Evolutionary conservation across 2,888 invertebrate species (phyloP).

Genomic region (Pristionchus fissidentatus): DNA sequence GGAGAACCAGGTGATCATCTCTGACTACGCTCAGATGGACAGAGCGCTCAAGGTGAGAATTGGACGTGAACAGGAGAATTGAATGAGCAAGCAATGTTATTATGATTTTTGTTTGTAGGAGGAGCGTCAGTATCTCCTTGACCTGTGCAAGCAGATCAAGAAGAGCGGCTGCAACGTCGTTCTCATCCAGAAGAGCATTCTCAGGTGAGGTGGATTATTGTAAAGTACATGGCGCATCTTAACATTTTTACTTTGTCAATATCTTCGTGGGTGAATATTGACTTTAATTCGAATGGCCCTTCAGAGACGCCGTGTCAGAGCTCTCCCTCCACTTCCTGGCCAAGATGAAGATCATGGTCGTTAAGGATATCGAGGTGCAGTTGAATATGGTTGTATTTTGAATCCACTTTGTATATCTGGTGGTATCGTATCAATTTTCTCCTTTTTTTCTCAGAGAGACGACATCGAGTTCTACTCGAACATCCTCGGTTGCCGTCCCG

Average conservation of each 20-base stretch:
- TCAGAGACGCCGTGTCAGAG: conserved; percentile 94
- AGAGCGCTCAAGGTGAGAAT: conserved; percentile 85
- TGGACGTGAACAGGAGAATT: neutral
- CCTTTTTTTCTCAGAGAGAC: conserved; percentile 83
- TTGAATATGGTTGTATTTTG: too few species aligned
- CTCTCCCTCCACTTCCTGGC: conserved; percentile 96
- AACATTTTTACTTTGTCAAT: neutral
- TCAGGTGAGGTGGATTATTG: conserved; percentile 82
- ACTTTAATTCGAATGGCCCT: conserved; percentile 16
- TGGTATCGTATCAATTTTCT: neutral
- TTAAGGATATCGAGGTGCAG: conserved; percentile 87
- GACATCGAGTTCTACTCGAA: conserved; percentile 98
- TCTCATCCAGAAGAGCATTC: conserved; percentile 88
- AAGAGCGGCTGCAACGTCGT: conserved; percentile 98
- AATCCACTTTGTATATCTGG: neutral
- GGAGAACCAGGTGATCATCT: conserved; percentile 92
- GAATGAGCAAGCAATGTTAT: neutral
- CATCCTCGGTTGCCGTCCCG: conserved; percentile 82
- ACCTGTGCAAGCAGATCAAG: conserved; percentile 98
- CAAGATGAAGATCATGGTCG: conserved; percentile 98
- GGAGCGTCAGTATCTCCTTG: conserved; percentile 95
- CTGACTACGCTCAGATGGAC: conserved; percentile 99
- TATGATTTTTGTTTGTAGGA: conserved; percentile 79
- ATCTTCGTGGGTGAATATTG: too few species aligned
- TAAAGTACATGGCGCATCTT: neutral